Base-by-base conservation (phyloP, 2,113 vertebrate genomes). In the Plecturocebus donacophilus region DNA sequence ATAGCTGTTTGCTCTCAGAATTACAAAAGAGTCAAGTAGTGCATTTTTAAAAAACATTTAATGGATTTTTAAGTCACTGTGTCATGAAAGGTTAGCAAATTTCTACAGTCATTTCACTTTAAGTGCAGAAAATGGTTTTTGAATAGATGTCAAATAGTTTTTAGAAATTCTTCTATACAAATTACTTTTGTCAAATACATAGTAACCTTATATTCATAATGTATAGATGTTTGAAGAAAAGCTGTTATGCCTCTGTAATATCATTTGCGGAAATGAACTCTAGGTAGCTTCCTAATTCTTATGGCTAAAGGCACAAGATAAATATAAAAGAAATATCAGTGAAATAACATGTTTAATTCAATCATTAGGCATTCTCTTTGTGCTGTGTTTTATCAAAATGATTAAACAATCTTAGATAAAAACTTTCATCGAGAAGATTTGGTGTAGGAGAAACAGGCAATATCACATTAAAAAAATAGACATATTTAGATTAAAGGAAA, bases 151-250 rank as follows among this genome's bases (percentile, higher is more conserved):
- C 89, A 88, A 21, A 96, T 96, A 94, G 35, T 77, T 87, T 68
- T 87, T 76, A 97, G 80, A 87, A 88, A 71, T 84, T 83, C 75
- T 96, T 32, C 96, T 75, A 90, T 64, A 54, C 66, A 97, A 97
- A 98, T 97, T 87, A 73, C 89, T 97, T 96, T 98, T 93, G 90
- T 96, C 97, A 98, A 86, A 27, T 84, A 7, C 66, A 76, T 90
- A 81, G 89, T 96, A 95, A 87, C 95, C 3, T 20, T 14, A 83
- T 16, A 83, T 94, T 98, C 97, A 70, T 83, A 96, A 96, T 89
- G 14, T 91, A 73, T 71, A 92, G 92, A 64, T 23, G 77, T 38
- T 96, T 80, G 32, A 66, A 88, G 45, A 71, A 95, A 85, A 96
- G 94, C 47, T 97, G 1, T 91, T 92, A 25, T 0, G 0, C 20